phyloP scores from a whole-genome alignment of 2,888 invertebrate species.

The Cerastoderma edule region DNA sequence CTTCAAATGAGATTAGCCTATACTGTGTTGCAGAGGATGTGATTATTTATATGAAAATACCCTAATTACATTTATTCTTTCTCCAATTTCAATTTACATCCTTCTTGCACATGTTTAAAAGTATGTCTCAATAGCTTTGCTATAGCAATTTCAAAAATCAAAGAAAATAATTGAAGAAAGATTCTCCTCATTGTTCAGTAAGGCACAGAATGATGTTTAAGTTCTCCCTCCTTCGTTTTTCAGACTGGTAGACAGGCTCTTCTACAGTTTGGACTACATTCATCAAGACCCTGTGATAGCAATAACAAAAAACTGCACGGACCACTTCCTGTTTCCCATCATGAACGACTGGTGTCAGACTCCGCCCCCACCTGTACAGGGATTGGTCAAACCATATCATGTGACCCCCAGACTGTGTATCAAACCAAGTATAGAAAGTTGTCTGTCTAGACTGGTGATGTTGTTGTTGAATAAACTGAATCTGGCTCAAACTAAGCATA shows the following conservation, averaged over 20 bases:
- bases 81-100: too few relatives aligned
- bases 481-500: slow-evolving; percentile 88
- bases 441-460: slow-evolving; percentile 86
- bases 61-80: too few relatives aligned
- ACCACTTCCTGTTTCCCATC: slow-evolving; percentile 79
- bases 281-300: slow-evolving; percentile 86
- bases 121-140: too few relatives aligned
- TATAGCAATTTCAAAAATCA: too few relatives aligned
- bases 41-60: too few relatives aligned
- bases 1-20: too few relatives aligned
- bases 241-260: slow-evolving; percentile 83
- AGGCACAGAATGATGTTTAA: too few relatives aligned
- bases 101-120: too few relatives aligned
- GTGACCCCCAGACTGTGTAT: slow-evolving; percentile 64
- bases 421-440: slow-evolving; percentile 84
- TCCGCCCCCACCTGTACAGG: slow-evolving; percentile 85
- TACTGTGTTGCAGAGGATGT: too few relatives aligned
- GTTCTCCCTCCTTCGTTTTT: too few relatives aligned
- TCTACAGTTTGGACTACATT: slow-evolving; percentile 83
- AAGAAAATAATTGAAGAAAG: too few relatives aligned
- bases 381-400: slow-evolving; percentile 84
- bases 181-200: too few relatives aligned
- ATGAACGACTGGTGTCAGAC: slow-evolving; percentile 79
- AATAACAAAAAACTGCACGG: slow-evolving; percentile 84
- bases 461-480: slow-evolving; percentile 86